Percentiles rank a stretch among this genome's conserved stretches.
Evolutionary conservation across 2,797 vertebrate species (phyloP).

Genomic region (Valencia hispanica): DNA sequence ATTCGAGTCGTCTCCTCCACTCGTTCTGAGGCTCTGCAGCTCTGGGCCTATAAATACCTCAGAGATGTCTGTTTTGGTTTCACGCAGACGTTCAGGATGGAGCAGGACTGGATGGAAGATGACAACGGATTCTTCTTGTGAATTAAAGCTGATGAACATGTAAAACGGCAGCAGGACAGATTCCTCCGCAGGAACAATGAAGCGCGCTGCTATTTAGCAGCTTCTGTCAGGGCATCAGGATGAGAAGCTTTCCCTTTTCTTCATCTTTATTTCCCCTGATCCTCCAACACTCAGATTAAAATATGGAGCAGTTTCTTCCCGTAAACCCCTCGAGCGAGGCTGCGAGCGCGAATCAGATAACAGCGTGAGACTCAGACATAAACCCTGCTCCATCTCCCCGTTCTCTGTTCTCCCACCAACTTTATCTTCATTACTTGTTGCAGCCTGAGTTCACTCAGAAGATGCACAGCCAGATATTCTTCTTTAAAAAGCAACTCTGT

Average conservation of each 20-base stretch:
- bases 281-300: background rate
- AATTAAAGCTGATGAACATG: background rate
- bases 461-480: background rate
- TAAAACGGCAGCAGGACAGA: background rate
- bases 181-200: background rate
- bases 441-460: background rate
- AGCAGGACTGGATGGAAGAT: background rate
- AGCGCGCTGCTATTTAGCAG: background rate
- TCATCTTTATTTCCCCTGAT: background rate
- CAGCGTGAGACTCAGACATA: background rate
- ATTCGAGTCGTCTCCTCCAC: background rate
- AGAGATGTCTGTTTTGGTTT: background rate
- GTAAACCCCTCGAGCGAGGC: background rate
- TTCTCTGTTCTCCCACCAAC: conserved; percentile 4
- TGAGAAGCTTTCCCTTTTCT: background rate
- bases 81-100: background rate
- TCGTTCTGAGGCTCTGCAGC: background rate
- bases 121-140: background rate
- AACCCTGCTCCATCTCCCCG: conserved; percentile 21
- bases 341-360: conserved; percentile 20
- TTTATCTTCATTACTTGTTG: conserved; percentile 30
- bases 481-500: background rate
- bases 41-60: conserved; percentile 14
- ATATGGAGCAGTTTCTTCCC: background rate
- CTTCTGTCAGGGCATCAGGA: background rate